Base-by-base conservation (phyloP, 1,140 invertebrate species). In the Diorhabda carinulata region DNA sequence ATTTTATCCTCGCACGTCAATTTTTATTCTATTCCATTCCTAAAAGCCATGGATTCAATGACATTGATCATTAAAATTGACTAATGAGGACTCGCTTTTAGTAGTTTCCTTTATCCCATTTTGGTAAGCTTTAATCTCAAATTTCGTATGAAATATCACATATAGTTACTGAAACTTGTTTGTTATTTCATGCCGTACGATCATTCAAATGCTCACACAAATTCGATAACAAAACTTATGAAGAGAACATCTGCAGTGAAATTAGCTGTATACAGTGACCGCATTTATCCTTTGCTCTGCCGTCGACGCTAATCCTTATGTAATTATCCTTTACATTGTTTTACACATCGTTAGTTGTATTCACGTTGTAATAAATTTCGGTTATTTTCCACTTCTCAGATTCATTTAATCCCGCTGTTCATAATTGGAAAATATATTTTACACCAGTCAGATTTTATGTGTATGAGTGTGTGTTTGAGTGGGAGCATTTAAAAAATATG, bases 291-390 rank as follows among this genome's bases (percentile, higher is more conserved):
- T 57, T 64, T 60, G 47, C 47, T 60, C 10, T 45, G 45, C 45
- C 25, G 63, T 10, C 63, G 44, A 64, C 63, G 63, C 63, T 64
- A 64, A 64, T 64, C 63, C 63, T 25, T 64, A 64, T 42, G 47
- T 64, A 64, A 64, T 64, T 64, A 64, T 64, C 63, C 63, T 64
- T 64, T 57, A 64, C 63, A 10, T 64, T 64, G 63, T 64, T 64
- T 64, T 64, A 64, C 63, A 64, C 63, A 64, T 64, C 63, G 63
- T 64, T 64, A 64, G 63, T 64, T 64, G 63, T 64, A 64, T 56
- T 64, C 63, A 9, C 47, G 45, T 52, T 47, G 45, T 57, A 52
- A 64, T 64, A 64, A 64, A 64, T 64, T 41, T 56, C 4, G n/a
- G 9, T 10, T 10, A 10, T 60, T 60, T 25, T 42, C 47, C 47